Base-by-base conservation (phyloP, 1,140 invertebrate genomes). In the Drosophila prosaltans region DNA sequence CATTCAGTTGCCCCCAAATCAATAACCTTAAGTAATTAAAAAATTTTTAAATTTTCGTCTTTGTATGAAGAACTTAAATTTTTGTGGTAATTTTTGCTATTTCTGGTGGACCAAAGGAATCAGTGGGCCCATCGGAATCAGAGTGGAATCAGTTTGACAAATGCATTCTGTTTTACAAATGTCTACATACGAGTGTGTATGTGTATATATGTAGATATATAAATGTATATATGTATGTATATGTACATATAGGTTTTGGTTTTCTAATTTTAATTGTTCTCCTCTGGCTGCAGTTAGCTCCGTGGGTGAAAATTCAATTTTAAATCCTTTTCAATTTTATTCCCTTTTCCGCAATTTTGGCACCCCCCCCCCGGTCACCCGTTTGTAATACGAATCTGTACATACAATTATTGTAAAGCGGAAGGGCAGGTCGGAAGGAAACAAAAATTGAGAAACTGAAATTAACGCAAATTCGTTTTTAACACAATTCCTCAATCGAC, bases 401-500 rank as follows among this genome's bases (percentile, higher is more conserved):
- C 58, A 9, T 69, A 75, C 73, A 71, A 77, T 76, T 41, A 76
- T 76, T 77, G 74, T 58, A 41, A 70, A 71, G 51, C 60, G 67
- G 63, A 62, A 65, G 45, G 62, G 45, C 63, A 62, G 69, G 59
- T 64, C 68, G 51, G 69, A 64, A 72, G 45, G 73, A 78, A 72
- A 80, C 69, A 78, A 73, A 74, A 72, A 75, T 21, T 55, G 45
- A 63, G 63, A 78, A 72, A 78, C 67, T 72, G 66, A 75, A 88
- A 89, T 84, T 89, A 89, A 89, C 89, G 74, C 76, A 89, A 89
- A 84, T 89, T 84, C 74, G 59, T 69, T 89, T 84, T 83, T 74
- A 86, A 89, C 80, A 78, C 80, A 88, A 78, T 83, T 80, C 63
- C 66, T 83, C 84, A 75, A 73, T 66, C 59, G 58, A 81, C 70